Base-by-base conservation (phyloP, 2,888 invertebrate genomes). In the Pterostichus madidus region DNA sequence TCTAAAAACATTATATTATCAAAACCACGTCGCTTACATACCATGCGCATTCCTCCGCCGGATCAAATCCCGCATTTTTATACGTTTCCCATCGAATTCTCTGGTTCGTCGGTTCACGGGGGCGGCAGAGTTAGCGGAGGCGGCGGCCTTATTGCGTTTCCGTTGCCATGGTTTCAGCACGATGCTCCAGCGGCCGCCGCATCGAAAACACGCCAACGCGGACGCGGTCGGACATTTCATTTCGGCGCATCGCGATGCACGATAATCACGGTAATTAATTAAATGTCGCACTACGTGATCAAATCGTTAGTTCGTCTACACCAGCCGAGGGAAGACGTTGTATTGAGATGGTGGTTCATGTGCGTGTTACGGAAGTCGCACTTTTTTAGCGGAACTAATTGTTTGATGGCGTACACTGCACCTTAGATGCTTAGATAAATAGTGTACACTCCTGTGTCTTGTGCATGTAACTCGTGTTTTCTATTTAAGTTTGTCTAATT, bases 11-110 rank as follows among this genome's bases (percentile, higher is more conserved):
- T 59, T 53, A n/a, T 53, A 53, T 53, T 59, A 59, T 10, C 8
- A 10, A n/a, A 59, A 24, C 24, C 39, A 39, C 39, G 8, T 13
- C 10, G 49, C 49, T 49, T 77, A 81, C 81, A 81, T 81, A 81
- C 81, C 81, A 73, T 3, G 6, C 61, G 44, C 80, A 80, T 80
- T 80, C 56, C 80, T 71, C 24, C n/a, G 31, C 44, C 75, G 75
- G 24, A 81, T 56, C 59, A 81, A 59, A 75, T 81, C 75, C 11
- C 81, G 59, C 75, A 75, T 81, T 81, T 81, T 81, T 15, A 75
- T 59, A 59, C 81, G 56, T 61, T 81, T 81, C 31, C 75, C 59
- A 44, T 81, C 81, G 56, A 81, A 61, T 59, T 81, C 61, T 75
- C 52, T 39, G 44, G 81, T n/a, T 52, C 75, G 44, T 49, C 15